phyloP scores from a whole-genome alignment of 30 jellyfish, hydroid and myxozoan species.

The Aurelia aurita region DNA sequence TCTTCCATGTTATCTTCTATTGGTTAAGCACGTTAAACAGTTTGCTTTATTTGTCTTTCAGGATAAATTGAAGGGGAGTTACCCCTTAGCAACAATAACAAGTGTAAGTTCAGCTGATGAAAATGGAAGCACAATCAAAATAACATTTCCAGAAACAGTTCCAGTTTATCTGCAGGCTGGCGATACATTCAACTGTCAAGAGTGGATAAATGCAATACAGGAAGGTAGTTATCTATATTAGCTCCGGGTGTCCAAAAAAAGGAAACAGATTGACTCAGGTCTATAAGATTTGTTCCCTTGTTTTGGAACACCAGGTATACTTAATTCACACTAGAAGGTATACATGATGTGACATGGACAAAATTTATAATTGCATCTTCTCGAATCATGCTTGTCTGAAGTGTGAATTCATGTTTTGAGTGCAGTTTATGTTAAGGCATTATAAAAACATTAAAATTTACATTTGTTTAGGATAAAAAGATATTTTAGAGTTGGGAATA shows the following conservation, averaged over 20 bases:
- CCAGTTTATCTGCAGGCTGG: conserved; percentile 79
- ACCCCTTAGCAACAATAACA: conserved; percentile 80
- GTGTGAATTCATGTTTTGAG: too few species aligned
- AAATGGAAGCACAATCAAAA: conserved; percentile 51
- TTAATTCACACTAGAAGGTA: too few species aligned
- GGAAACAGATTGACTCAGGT: neutral
- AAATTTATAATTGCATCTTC: too few species aligned
- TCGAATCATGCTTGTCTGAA: too few species aligned
- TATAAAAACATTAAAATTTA: too few species aligned
- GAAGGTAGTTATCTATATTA: conserved; percentile 57
- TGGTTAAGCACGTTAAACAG: neutral
- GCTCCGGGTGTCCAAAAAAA: neutral
- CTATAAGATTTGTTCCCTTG: too few species aligned
- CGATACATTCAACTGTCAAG: conserved; percentile 37
- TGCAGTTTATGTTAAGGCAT: too few species aligned
- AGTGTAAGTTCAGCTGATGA: conserved; percentile 29
- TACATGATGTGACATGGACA: too few species aligned
- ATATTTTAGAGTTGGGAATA: too few species aligned
- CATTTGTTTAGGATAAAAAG: too few species aligned
- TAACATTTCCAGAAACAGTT: conserved; percentile 55
- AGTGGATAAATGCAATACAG: conserved; percentile 78
- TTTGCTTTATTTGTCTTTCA: neutral
- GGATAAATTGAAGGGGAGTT: conserved; percentile 86
- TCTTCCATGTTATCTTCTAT: neutral
- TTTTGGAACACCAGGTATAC: too few species aligned